Percentiles rank a stretch among this genome's conserved stretches.
These are phyloP conservation scores for Osedax fenrisi DNA, from an alignment of 2,888 invertebrate species.

Conservation along the genomic window DNA sequence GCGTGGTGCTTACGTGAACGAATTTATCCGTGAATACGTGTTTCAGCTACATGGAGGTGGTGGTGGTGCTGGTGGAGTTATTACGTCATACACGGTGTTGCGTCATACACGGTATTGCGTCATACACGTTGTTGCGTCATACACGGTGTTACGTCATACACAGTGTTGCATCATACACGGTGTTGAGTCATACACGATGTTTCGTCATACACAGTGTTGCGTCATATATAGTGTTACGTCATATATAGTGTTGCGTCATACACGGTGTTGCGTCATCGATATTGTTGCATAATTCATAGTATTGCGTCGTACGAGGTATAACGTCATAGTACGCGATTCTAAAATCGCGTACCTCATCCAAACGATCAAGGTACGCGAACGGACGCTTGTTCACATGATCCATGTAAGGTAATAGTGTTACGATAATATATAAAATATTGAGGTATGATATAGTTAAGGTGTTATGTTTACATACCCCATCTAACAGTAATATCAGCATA, in stretches of 20 bases:
- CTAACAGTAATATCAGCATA: too few relatives aligned
- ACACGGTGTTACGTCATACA: background rate
- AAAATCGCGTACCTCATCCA: background rate
- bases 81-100: background rate
- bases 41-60: constrained; percentile 41
- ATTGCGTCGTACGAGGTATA: background rate
- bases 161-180: background rate
- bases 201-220: background rate
- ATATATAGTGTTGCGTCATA: background rate
- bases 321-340: background rate
- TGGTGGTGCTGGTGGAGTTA: background rate
- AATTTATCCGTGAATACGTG: constrained; percentile 49
- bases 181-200: background rate
- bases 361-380: background rate
- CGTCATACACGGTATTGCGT: background rate
- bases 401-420: too few relatives aligned
- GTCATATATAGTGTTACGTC: background rate
- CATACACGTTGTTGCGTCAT: background rate
- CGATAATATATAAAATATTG: too few relatives aligned
- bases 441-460: too few relatives aligned
- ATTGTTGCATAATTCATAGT: background rate
- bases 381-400: background rate
- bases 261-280: background rate
- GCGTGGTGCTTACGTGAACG: constrained; percentile 50
- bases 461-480: too few relatives aligned